phyloP scores from a whole-genome alignment of 1,140 invertebrate species.

The Heliconius hewitsoni region DNA sequence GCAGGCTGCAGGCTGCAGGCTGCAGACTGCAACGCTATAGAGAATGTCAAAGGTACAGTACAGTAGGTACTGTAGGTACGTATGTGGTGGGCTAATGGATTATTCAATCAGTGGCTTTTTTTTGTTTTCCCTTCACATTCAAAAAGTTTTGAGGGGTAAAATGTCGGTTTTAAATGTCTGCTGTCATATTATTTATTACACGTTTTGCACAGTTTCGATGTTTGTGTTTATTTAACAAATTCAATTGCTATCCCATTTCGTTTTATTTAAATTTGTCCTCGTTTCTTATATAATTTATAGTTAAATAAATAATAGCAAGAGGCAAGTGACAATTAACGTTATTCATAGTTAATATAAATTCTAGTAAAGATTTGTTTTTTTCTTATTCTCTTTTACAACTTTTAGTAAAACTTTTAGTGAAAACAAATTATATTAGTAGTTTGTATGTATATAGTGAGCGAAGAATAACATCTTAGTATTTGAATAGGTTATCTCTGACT shows the following conservation, averaged over 20 bases:
- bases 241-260: neutral
- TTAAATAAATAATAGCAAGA: neutral
- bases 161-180: conserved; percentile 13
- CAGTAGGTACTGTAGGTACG: conserved; percentile 1
- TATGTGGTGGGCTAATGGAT: conserved; percentile 32
- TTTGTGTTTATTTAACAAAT: neutral
- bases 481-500: too few relatives aligned
- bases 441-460: too few relatives aligned
- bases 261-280: neutral
- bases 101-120: conserved; percentile 41
- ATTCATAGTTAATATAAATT: too few relatives aligned
- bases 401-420: too few relatives aligned
- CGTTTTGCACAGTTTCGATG: neutral
- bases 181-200: neutral
- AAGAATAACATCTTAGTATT: too few relatives aligned
- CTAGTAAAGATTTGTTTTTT: too few relatives aligned
- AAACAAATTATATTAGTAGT: too few relatives aligned
- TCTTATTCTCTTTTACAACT: too few relatives aligned
- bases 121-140: conserved; percentile 24
- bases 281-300: neutral
- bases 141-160: conserved; percentile 18
- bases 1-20: conserved; percentile 45
- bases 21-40: conserved; percentile 45
- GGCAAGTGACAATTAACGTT: neutral
- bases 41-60: conserved; percentile 39